A percentile compares a stretch with the other conserved stretches of the same genome.
Conservation (phyloP, 2,113 vertebrate genomes). For the Lasiurus cinereus region DNA sequence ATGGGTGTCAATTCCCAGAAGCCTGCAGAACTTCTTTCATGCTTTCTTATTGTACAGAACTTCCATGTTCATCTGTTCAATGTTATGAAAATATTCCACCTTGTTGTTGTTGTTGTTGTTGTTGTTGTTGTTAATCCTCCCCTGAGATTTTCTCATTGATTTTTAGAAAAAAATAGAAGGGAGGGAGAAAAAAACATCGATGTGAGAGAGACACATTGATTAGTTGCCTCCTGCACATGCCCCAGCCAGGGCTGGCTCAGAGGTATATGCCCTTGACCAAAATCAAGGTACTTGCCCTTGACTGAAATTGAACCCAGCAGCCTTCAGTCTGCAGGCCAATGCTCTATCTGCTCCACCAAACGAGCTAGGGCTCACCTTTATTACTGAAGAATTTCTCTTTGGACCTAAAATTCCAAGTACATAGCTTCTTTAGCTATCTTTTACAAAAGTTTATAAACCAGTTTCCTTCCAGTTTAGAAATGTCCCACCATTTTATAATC, state of each 20-base stretch:
- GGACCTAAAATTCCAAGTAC: background rate
- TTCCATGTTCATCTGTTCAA: constrained; percentile 28
- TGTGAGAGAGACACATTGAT: no score
- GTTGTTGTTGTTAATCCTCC: no score
- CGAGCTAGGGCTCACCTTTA: background rate
- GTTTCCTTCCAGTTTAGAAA: background rate
- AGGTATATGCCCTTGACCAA: no score
- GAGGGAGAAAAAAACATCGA: no score
- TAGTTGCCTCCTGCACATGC: no score
- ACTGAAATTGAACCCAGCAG: no score
- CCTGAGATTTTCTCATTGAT: no score
- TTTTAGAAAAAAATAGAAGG: no score
- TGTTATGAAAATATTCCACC: background rate
- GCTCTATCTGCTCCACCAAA: no score
- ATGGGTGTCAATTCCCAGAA: background rate
- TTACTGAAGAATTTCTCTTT: constrained; percentile 24
- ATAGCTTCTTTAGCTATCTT: background rate
- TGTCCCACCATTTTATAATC: background rate
- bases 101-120: no score
- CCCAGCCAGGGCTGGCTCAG: rapidly evolving
- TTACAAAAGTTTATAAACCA: background rate
- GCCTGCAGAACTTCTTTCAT: constrained; percentile 3
- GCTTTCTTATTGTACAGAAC: constrained; percentile 17
- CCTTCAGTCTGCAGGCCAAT: no score
- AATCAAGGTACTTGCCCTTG: no score